Base-by-base conservation (phyloP, 2,113 vertebrate species). In the Scomber japonicus region DNA sequence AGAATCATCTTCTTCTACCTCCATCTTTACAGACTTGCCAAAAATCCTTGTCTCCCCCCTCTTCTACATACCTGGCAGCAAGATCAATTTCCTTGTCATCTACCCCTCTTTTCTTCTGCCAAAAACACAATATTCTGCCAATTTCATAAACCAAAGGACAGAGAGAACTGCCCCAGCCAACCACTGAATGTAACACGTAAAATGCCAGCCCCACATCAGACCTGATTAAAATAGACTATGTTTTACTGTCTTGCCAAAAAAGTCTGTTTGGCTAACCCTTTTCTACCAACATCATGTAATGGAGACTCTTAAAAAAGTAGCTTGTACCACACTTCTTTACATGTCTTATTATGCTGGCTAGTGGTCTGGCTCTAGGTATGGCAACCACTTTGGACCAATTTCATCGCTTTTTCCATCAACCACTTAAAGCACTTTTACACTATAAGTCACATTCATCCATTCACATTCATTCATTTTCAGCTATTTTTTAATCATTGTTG, bases 121-220 rank as follows among this genome's bases (percentile, higher is more conserved):
- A 63, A 63, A 27, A 75, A 15, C 48, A n/a, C 9, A 2, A 49
- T 64, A n/a, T 21, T 50, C 31, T 65, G 72, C 57, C 80, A 75
- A 61, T 75, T 48, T 56, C n/a, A n/a, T n/a, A n/a, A 4, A 74
- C 63, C 62, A 67, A 63, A 81, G 56, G 64, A 74, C 11, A 31
- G 16, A 67, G 21, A 49, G 49, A 27, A 12, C 17, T 48, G 21
- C 16, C 54, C 16, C 2, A 46, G 54, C 31, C 76, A 60, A 48
- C 30, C 17, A 31, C 21, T 66, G 17, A 45, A 19, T 66, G 16
- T 50, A 57, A 65, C 53, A 44, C 2, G 0, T 61, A 1, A 51
- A 77, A 46, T 60, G 15, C 31, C 55, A 77, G 14, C 19, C 48
- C 16, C 16, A 14, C 24, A 51, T 4, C n/a, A 67, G 9, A 67